Percentiles rank a stretch among this genome's conserved stretches.
Conservation (phyloP, 2,888 invertebrate species). For the Himalopsyche kuldschensis region DNA sequence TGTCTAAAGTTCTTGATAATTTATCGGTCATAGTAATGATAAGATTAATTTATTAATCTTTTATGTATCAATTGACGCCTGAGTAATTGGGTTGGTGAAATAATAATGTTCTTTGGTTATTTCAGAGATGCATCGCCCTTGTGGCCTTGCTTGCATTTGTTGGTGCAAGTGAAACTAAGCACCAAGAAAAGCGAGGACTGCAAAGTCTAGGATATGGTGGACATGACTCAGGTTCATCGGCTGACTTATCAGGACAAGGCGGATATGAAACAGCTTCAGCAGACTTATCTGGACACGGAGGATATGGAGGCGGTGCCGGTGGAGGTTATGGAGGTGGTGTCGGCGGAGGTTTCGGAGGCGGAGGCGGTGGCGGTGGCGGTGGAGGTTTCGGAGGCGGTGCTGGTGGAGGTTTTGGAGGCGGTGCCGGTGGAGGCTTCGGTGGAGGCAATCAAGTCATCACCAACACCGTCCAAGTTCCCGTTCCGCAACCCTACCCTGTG, state of each 20-base stretch:
- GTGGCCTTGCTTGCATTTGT: conserved; percentile 5
- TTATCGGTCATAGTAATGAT: no score
- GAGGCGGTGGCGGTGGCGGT: neutral
- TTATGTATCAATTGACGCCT: no score
- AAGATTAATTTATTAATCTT: no score
- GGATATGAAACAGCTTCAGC: neutral
- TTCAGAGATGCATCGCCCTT: neutral
- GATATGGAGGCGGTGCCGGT: conserved; percentile 1
- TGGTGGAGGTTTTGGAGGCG: neutral
- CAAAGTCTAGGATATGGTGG: conserved; percentile 11
- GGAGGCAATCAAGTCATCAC: conserved; percentile 43
- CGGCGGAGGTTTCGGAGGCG: neutral
- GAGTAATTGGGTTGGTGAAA: no score
- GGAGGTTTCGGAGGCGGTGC: neutral
- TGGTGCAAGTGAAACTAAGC: neutral
- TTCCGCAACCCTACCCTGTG: conserved; percentile 57
- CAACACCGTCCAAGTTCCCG: conserved; percentile 56
- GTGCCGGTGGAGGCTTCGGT: neutral
- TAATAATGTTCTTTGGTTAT: neutral
- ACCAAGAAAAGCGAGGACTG: conserved; percentile 34
- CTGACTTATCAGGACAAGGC: neutral
- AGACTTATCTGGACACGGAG: neutral
- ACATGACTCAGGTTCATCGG: neutral
- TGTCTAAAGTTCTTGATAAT: no score
- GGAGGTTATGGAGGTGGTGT: neutral